Conservation (phyloP, 2,888 invertebrate species). For the Tillus elongatus region DNA sequence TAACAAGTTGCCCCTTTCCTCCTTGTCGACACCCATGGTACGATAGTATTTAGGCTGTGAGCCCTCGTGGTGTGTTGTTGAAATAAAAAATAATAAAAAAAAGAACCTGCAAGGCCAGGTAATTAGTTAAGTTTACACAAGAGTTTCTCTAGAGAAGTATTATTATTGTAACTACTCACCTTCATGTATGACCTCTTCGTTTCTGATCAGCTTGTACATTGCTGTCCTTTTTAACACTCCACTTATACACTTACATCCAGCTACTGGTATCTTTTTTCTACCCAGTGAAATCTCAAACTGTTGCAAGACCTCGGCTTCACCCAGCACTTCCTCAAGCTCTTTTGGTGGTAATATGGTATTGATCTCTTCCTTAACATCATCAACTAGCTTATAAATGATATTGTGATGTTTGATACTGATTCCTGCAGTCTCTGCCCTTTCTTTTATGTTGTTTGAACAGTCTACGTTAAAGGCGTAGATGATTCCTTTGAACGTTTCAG, state of each 20-base stretch:
- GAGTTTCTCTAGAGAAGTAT: no score
- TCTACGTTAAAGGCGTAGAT: constrained; percentile 86
- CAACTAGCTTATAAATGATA: constrained; percentile 88
- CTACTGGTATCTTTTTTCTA: constrained; percentile 72
- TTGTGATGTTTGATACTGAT: constrained; percentile 65
- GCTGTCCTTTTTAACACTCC: constrained; percentile 64
- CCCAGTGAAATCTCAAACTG: constrained; percentile 74
- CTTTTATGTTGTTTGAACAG: constrained; percentile 42
- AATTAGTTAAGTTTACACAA: no score
- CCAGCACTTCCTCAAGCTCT: constrained; percentile 66
- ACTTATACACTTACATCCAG: constrained; percentile 77
- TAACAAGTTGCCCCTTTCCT: no score
- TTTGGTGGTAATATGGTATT: constrained; percentile 59
- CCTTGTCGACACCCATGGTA: no score
- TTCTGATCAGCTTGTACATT: constrained; percentile 59
- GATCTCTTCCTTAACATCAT: constrained; percentile 76
- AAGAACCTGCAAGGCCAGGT: no score
- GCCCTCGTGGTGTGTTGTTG: no score
- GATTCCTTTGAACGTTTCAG: constrained; percentile 64
- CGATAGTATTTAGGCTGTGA: no score
- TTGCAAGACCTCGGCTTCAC: constrained; percentile 78
- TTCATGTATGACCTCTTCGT: constrained; percentile 55
- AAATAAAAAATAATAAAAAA: no score
- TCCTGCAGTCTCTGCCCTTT: constrained; percentile 45
- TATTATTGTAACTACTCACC: no score